These are phyloP conservation scores for Ceratina australensis DNA, from an alignment of 1,140 invertebrate species.

Conservation along the genomic window DNA sequence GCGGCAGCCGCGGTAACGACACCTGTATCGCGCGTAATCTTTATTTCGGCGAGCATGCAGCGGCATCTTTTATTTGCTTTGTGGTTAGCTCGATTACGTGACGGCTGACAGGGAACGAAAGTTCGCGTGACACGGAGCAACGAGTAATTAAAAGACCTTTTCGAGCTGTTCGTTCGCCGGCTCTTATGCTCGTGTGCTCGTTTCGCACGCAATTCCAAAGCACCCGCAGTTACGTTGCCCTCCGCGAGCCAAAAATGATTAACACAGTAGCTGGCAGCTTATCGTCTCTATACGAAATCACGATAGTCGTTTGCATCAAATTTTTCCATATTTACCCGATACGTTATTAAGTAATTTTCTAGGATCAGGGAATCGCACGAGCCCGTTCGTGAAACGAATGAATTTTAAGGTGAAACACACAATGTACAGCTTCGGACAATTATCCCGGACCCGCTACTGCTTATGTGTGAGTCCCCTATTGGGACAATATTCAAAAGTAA, in stretches of 20 bases:
- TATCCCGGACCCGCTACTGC: too few species aligned
- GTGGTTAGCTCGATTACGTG: slow-evolving; percentile 33
- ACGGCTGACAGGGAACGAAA: slow-evolving; percentile 33
- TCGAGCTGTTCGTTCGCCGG: background rate
- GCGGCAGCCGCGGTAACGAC: background rate
- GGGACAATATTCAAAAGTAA: too few species aligned
- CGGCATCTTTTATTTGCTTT: slow-evolving; percentile 4
- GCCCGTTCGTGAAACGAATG: too few species aligned
- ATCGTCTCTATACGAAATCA: too few species aligned
- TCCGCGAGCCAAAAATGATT: background rate
- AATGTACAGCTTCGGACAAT: too few species aligned
- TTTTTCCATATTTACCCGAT: too few species aligned
- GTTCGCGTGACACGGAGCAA: slow-evolving; percentile 44
- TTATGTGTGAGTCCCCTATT: too few species aligned
- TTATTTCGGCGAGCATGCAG: background rate
- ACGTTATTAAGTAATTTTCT: too few species aligned
- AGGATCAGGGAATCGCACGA: too few species aligned
- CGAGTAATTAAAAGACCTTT: slow-evolving; percentile 54
- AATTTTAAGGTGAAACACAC: too few species aligned
- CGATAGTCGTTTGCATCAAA: too few species aligned
- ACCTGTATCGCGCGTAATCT: background rate
- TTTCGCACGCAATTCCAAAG: slow-evolving; percentile 26
- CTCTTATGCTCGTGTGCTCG: background rate
- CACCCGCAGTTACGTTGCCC: background rate
- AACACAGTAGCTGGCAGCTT: too few species aligned